Evolutionary conservation across 2,113 vertebrate species (phyloP).

Genomic region (Alligator sinensis): DNA sequence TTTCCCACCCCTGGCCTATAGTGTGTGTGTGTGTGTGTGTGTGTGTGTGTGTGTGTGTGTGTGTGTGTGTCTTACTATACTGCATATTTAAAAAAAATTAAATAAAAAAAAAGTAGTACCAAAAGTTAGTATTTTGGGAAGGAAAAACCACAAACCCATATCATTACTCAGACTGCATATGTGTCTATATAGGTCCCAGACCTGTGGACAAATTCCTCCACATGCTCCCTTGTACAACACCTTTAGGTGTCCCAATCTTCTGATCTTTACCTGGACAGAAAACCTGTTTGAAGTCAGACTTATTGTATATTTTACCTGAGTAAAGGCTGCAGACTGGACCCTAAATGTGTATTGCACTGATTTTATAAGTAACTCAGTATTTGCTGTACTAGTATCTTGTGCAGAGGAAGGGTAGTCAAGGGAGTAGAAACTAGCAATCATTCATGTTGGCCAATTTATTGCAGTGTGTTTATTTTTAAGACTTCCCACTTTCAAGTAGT

Average conservation of each 20-base stretch:
- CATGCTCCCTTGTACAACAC: background rate
- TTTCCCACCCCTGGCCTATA: too few species aligned
- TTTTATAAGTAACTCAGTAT: background rate
- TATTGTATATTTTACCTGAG: background rate
- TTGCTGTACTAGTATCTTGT: background rate
- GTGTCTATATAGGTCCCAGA: background rate
- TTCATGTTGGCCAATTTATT: background rate
- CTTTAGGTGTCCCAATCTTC: fast-evolving
- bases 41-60: too few species aligned
- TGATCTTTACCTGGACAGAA: background rate
- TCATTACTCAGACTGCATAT: background rate
- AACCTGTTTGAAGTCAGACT: background rate
- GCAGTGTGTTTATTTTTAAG: background rate
- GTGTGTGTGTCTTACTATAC: too few species aligned
- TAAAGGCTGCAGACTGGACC: background rate
- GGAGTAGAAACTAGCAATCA: background rate
- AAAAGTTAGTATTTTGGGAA: background rate
- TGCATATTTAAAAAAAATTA: too few species aligned
- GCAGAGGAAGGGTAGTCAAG: background rate
- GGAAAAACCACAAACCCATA: background rate
- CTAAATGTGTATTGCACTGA: background rate
- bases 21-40: too few species aligned
- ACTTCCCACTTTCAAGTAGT: background rate
- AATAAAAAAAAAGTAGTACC: too few species aligned
- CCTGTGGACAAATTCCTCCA: background rate